Evolutionary conservation across 1,140 invertebrate genomes (phyloP).

Genomic region (Olivierus martensii): DNA sequence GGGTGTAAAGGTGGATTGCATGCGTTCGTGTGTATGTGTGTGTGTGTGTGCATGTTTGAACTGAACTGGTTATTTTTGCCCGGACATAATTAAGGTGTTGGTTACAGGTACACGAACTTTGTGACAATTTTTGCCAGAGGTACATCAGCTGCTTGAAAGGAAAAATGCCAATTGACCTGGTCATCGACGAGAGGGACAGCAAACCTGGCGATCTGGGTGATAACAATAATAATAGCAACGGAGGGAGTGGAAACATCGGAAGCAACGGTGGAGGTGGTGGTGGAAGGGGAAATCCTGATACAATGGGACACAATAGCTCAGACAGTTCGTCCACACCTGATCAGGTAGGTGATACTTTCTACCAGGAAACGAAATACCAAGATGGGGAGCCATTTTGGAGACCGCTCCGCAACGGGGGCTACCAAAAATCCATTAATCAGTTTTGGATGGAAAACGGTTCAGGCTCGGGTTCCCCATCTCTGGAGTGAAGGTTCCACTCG

Average conservation of each 20-base stretch:
- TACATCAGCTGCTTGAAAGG: constrained; percentile 47
- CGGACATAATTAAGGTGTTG: too few species aligned
- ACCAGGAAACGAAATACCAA: not conserved
- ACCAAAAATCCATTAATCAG: too few species aligned
- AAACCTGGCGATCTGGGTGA: constrained; percentile 23
- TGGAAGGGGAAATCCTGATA: constrained; percentile 20
- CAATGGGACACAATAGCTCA: constrained; percentile 22
- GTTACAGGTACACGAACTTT: constrained; percentile 43
- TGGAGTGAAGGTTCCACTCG: too few species aligned
- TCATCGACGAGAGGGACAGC: constrained; percentile 40
- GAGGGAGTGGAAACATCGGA: constrained; percentile 15
- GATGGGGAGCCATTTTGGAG: too few species aligned
- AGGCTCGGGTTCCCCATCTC: too few species aligned
- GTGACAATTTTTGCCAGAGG: constrained; percentile 47
- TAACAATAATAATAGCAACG: constrained; percentile 22
- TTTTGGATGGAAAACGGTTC: too few species aligned
- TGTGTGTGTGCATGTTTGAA: too few species aligned
- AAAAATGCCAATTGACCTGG: constrained; percentile 47
- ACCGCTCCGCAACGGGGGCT: too few species aligned
- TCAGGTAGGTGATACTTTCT: constrained; percentile 13
- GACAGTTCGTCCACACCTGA: constrained; percentile 24
- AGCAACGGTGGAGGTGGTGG: constrained; percentile 14
- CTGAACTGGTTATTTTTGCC: too few species aligned
- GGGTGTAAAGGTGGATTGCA: too few species aligned
- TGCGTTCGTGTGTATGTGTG: too few species aligned